A percentile compares a stretch with the other conserved stretches of the same genome.
Conservation (phyloP, 2,797 vertebrate species). For the Poecilia velifera region DNA sequence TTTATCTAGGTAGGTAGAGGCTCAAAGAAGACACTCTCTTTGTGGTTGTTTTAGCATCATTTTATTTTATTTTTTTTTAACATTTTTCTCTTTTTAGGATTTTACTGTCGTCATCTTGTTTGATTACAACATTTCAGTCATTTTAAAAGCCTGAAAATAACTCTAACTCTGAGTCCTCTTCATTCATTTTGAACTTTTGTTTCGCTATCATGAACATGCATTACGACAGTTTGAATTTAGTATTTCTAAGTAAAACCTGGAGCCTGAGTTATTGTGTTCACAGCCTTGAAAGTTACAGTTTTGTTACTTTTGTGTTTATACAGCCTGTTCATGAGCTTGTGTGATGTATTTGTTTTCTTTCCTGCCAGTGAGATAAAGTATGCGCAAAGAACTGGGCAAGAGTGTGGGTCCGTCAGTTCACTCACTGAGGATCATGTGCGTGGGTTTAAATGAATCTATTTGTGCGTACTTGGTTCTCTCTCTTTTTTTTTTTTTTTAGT, state of each 20-base stretch:
- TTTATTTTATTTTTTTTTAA: background rate
- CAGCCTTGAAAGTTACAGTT: constrained; percentile 26
- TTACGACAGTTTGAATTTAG: background rate
- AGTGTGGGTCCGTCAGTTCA: constrained; percentile 20
- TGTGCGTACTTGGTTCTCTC: constrained; percentile 14
- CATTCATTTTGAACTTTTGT: constrained; percentile 28
- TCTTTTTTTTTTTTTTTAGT: background rate
- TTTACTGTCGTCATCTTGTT: background rate
- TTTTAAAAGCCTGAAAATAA: background rate
- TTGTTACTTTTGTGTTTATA: constrained; percentile 42
- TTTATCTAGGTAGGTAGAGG: background rate
- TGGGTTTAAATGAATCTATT: constrained; percentile 25
- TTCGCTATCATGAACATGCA: constrained; percentile 2
- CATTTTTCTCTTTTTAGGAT: background rate
- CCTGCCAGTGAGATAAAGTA: constrained; percentile 20
- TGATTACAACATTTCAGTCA: background rate
- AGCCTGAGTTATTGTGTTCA: constrained; percentile 18
- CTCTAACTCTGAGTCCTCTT: background rate
- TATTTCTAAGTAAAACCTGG: background rate
- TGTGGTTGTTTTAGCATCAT: background rate
- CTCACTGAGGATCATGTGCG: constrained; percentile 34
- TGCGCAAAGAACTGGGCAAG: constrained; percentile 3
- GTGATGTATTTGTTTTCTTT: constrained; percentile 15
- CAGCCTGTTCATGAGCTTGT: constrained; percentile 11
- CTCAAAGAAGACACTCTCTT: too few species aligned